Base-by-base conservation (phyloP, 2,797 vertebrate genomes). In the Sylvilagus floridanus region DNA sequence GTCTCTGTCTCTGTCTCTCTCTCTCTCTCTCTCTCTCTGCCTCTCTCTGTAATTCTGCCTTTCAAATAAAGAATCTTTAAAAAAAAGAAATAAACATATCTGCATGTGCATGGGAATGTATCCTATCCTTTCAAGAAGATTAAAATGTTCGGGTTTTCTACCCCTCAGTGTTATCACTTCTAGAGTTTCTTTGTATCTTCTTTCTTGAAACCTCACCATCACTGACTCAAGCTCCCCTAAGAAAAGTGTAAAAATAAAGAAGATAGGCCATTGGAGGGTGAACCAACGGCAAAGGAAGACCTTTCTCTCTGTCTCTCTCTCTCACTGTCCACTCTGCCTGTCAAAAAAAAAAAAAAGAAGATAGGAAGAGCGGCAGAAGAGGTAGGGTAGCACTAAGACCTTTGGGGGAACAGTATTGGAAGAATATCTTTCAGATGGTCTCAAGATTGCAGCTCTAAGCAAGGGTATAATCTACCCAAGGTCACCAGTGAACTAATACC, bases 261-360 rank as follows among this genome's bases (percentile, higher is more conserved):
- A 84, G 32, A 57, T 77, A 17, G 30, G 32, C n/a, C n/a, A n/a
- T n/a, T n/a, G n/a, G n/a, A n/a, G n/a, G n/a, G n/a, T n/a, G n/a
- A n/a, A n/a, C n/a, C n/a, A n/a, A n/a, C n/a, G n/a, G n/a, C n/a
- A n/a, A n/a, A n/a, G n/a, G n/a, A n/a, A n/a, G n/a, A n/a, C n/a
- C n/a, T n/a, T n/a, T n/a, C n/a, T n/a, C n/a, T n/a, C n/a, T n/a
- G n/a, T n/a, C n/a, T n/a, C n/a, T n/a, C n/a, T n/a, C n/a, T n/a
- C n/a, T n/a, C n/a, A n/a, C n/a, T n/a, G n/a, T n/a, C n/a, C n/a
- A n/a, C n/a, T n/a, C n/a, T n/a, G n/a, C n/a, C n/a, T n/a, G n/a
- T n/a, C n/a, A n/a, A n/a, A n/a, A n/a, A n/a, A 84, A 85, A 94
- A 85, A 30, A 78, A 90, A 78, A 82, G 30, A 57, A 84, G 32